phyloP scores from a whole-genome alignment of 2,888 invertebrate genomes.

The Yponomeuta cagnagella region DNA sequence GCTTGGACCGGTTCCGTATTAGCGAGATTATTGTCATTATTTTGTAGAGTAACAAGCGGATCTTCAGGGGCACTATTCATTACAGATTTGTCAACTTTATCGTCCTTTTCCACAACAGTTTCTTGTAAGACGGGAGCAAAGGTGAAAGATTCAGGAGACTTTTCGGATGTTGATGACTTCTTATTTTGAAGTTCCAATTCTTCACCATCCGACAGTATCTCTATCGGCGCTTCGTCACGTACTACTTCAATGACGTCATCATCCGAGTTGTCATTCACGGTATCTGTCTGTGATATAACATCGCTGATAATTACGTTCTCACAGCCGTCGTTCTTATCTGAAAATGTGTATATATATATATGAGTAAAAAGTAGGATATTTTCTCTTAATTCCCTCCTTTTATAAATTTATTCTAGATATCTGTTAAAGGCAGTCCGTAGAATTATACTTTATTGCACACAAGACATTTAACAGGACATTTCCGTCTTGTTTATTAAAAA shows the following conservation, averaged over 20 bases:
- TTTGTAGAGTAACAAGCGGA: constrained; percentile 7
- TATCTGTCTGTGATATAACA: constrained; percentile 32
- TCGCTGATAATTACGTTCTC: constrained; percentile 34
- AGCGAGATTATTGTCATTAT: constrained; percentile 16
- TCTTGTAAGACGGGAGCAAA: not conserved
- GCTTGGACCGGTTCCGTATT: constrained; percentile 24
- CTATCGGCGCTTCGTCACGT: constrained; percentile 62
- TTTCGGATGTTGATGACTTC: not conserved
- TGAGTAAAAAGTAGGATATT: not conserved
- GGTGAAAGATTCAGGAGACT: not conserved
- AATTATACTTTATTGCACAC: too few species aligned
- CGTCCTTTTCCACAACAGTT: not conserved
- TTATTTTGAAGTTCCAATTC: constrained; percentile 44
- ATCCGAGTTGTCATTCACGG: constrained; percentile 40
- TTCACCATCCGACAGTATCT: constrained; percentile 63
- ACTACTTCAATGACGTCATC: constrained; percentile 69
- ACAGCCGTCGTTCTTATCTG: constrained; percentile 24
- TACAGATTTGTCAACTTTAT: not conserved
- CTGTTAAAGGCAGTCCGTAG: too few species aligned
- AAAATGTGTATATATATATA: constrained; percentile 9
- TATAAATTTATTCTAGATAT: too few species aligned
- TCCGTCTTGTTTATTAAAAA: too few species aligned
- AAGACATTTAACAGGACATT: too few species aligned
- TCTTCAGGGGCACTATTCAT: not conserved
- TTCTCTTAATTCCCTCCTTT: not conserved